These are phyloP conservation scores for Macaca nemestrina DNA, from an alignment of 2,113 vertebrate genomes.

Conservation along the genomic window DNA sequence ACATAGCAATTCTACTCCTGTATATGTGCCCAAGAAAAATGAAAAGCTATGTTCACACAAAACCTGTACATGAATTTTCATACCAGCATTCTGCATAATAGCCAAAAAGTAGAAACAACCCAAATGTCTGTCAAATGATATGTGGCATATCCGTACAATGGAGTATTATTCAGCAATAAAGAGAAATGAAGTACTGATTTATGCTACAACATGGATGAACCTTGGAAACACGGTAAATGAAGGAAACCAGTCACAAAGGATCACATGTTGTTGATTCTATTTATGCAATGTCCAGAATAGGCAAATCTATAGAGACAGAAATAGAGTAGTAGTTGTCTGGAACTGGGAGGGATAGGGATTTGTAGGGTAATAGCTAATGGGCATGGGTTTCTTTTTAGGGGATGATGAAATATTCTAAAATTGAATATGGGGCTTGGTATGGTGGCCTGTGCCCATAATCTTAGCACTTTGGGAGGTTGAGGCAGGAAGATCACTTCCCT, in stretches of 20 bases:
- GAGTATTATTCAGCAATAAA: not conserved
- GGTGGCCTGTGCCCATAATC: no score
- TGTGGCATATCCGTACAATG: not conserved
- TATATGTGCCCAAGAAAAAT: not conserved
- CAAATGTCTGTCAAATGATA: not conserved
- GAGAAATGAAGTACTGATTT: not conserved
- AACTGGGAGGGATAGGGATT: not conserved
- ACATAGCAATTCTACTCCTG: not conserved
- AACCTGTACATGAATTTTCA: not conserved
- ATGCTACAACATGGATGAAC: not conserved
- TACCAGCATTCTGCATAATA: not conserved
- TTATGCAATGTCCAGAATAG: not conserved
- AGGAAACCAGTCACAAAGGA: not conserved
- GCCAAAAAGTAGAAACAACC: not conserved
- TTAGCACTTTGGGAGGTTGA: no score
- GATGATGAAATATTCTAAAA: not conserved
- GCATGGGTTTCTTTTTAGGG: not conserved
- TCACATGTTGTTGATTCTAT: not conserved
- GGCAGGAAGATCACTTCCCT: no score
- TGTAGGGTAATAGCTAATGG: not conserved
- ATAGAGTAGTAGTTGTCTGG: not conserved
- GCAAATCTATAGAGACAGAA: not conserved
- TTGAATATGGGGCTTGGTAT: no score
- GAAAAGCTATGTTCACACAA: not conserved
- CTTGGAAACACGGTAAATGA: not conserved